phyloP scores from a whole-genome alignment of 64 coral and sea anemone genomes.

The Montipora efflorescens region DNA sequence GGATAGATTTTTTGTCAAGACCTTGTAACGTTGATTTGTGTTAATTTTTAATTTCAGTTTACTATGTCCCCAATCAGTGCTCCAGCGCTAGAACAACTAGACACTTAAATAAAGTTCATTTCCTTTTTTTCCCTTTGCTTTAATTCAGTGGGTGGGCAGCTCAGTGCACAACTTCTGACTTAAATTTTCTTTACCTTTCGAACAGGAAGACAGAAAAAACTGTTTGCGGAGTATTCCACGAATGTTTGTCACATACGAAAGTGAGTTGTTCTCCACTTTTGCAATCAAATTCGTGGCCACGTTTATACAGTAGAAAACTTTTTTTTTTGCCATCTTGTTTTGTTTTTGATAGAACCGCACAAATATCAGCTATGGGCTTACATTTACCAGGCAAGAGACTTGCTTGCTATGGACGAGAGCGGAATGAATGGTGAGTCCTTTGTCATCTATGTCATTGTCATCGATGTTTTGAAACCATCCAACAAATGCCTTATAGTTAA shows the following conservation, averaged over 20 bases:
- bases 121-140: too few relatives aligned
- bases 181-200: not conserved
- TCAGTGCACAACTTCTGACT: not conserved
- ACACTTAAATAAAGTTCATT: too few relatives aligned
- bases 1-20: too few relatives aligned
- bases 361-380: constrained; percentile 75
- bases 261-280: not conserved
- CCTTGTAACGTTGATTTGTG: too few relatives aligned
- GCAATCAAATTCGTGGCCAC: not conserved
- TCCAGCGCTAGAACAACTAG: too few relatives aligned
- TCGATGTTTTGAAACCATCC: not conserved
- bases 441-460: not conserved
- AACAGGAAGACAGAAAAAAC: constrained; percentile 30
- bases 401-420: constrained; percentile 64
- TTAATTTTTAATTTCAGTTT: too few relatives aligned
- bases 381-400: constrained; percentile 72
- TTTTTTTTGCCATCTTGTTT: not conserved
- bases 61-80: too few relatives aligned
- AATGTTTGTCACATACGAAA: constrained; percentile 32
- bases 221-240: constrained; percentile 43
- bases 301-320: not conserved
- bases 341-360: constrained; percentile 47
- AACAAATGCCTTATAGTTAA: not conserved
- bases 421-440: constrained; percentile 71
- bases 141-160: too few relatives aligned